phyloP scores from a whole-genome alignment of 2,888 invertebrate species.

The Zygothrica quintamaculata region DNA sequence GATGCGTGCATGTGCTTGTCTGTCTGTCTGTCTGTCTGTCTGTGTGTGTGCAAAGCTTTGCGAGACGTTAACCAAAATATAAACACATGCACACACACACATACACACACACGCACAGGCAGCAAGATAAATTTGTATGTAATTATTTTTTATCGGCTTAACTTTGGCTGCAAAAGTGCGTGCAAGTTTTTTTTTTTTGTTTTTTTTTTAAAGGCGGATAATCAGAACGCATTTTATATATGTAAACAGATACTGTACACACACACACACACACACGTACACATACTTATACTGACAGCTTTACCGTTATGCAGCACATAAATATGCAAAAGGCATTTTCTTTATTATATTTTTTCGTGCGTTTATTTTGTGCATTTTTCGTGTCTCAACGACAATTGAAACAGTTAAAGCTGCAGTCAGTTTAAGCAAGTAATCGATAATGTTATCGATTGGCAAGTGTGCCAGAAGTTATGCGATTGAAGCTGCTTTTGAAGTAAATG shows the following conservation, averaged over 20 bases:
- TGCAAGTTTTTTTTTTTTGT: constrained; percentile 1
- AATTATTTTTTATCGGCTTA: constrained; percentile 70
- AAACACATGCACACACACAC: constrained; percentile 5
- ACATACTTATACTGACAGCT: constrained; percentile 2
- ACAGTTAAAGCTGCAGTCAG: constrained; percentile 7
- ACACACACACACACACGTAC: not conserved
- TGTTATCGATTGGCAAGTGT: too few species aligned
- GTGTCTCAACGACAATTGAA: not conserved
- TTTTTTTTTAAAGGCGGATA: constrained; percentile 1
- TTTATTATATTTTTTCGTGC: constrained; percentile 5
- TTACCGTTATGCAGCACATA: constrained; percentile 36
- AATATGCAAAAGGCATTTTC: constrained; percentile 23
- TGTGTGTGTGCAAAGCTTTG: constrained; percentile 2
- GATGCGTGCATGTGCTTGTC: too few species aligned
- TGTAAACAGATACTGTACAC: not conserved
- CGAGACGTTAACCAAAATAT: constrained; percentile 28
- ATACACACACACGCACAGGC: constrained; percentile 5
- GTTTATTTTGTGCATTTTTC: not conserved
- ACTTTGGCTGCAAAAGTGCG: constrained; percentile 29
- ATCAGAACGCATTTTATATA: constrained; percentile 7
- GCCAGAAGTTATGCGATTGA: too few species aligned
- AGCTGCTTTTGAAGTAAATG: too few species aligned
- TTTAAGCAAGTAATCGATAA: too few species aligned
- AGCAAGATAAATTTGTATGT: constrained; percentile 10
- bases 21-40: too few species aligned